A percentile compares a stretch with the other conserved stretches of the same genome.
Evolutionary conservation across 2,113 vertebrate species (phyloP).

Genomic region (Holacanthus passer): DNA sequence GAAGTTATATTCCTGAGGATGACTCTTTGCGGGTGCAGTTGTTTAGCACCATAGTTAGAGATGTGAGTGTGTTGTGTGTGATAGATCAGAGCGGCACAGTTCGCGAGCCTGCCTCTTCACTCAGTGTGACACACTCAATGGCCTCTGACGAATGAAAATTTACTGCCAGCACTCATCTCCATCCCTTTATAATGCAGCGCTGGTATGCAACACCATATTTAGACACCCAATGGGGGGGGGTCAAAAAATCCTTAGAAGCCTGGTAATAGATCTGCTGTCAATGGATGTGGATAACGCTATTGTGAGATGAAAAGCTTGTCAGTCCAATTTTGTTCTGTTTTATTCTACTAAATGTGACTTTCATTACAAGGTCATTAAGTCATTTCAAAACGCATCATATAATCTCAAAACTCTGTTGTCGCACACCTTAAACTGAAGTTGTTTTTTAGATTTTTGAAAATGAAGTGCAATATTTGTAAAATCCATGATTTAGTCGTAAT

Average conservation of each 20-base stretch:
- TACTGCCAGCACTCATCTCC: conserved; percentile 41
- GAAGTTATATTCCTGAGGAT: conserved; percentile 2
- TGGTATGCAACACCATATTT: conserved; percentile 11
- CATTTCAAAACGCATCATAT: neutral
- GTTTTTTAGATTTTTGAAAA: neutral
- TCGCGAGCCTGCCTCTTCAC: conserved; percentile 60
- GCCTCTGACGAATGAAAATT: conserved; percentile 72
- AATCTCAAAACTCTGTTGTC: neutral
- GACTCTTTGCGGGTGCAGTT: neutral
- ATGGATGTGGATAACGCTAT: neutral
- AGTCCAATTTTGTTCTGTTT: neutral
- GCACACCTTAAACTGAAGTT: neutral
- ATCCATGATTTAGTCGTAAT: neutral
- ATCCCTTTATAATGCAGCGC: conserved; percentile 32
- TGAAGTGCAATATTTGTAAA: conserved; percentile 6
- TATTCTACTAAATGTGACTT: neutral
- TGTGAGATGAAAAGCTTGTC: neutral
- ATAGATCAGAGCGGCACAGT: conserved; percentile 70
- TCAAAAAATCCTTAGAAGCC: neutral
- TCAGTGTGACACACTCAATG: conserved; percentile 66
- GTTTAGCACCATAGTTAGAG: conserved; percentile 25
- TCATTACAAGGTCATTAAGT: neutral
- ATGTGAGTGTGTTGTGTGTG: conserved; percentile 44
- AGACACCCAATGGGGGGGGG: neutral
- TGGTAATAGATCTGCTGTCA: conserved; percentile 9